Evolutionary conservation across 2,797 vertebrate genomes (phyloP).

Genomic region (Crenichthys baileyi): DNA sequence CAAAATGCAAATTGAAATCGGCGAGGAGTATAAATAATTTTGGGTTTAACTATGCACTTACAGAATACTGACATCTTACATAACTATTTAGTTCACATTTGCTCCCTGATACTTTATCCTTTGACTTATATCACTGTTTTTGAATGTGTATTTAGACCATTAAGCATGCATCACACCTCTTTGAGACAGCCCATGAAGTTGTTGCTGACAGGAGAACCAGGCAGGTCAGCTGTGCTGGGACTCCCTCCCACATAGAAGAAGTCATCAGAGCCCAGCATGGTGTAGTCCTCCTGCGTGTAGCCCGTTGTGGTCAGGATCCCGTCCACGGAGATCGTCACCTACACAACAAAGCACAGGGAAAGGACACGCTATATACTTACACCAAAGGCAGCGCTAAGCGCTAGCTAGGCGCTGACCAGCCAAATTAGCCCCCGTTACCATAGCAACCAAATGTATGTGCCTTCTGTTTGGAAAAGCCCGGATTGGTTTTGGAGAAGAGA

Average conservation of each 20-base stretch:
- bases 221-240: conserved; percentile 98
- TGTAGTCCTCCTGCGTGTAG: conserved; percentile 99
- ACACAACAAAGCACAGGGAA: conserved; percentile 99
- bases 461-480: conserved; percentile 57
- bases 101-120: neutral
- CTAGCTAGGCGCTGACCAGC: conserved; percentile 78
- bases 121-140: neutral
- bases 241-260: conserved; percentile 99
- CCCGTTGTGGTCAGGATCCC: conserved; percentile 99
- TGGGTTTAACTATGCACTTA: neutral
- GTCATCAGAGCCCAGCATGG: conserved; percentile 99
- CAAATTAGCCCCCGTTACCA: conserved; percentile 79
- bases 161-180: conserved; percentile 83
- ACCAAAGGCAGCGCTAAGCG: conserved; percentile 82
- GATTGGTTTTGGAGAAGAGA: conserved; percentile 65
- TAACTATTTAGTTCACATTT: too few relatives aligned
- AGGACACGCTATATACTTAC: conserved; percentile 99
- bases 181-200: conserved; percentile 99
- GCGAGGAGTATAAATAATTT: neutral
- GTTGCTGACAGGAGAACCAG: conserved; percentile 99
- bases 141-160: neutral
- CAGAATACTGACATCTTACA: too few relatives aligned
- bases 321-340: conserved; percentile 99
- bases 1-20: neutral
- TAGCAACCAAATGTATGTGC: conserved; percentile 69